Base-by-base conservation (phyloP, 2,888 invertebrate species). In the Drosophila vallismaia region DNA sequence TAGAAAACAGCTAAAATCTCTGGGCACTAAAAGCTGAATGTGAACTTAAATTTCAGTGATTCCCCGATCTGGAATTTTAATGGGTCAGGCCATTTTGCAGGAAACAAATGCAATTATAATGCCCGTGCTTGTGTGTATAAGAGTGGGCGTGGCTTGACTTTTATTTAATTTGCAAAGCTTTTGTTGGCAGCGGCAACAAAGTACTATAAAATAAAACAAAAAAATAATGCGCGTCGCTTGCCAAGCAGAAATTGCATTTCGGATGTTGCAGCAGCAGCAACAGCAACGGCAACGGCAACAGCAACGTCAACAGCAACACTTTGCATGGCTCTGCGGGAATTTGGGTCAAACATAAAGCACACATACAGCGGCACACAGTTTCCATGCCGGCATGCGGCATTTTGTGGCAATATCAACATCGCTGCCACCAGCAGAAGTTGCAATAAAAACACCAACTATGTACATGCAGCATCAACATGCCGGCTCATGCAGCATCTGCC, bases 41-140 rank as follows among this genome's bases (percentile, higher is more conserved):
- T 6, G 26, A 52, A 36, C 53, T 50, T 46, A 31, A 33, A 54
- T 72, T 49, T 62, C n/a, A 40, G 26, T 14, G 44, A 28, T 42
- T 42, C 54, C 24, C 12, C 8, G 45, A 62, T 56, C 19, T 38
- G 19, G 69, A n/a, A 33, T 19, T 53, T 72, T 74, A 74, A 71
- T 78, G 58, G 76, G 82, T 75, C 82, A 79, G 49, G 8, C 48
- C 63, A 49, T 66, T 60, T 19, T 10, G 31, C 44, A 24, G 58
- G 63, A 69, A 75, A 67, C 63, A 75, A 77, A 75, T 69, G 85
- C 74, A 81, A 81, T 86, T 81, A 78, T 75, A 57, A 49, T 62
- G 74, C n/a, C 45, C 9, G 46, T 31, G 31, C 60, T 31, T 52
- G 40, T 45, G 38, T 36, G 46, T 59, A 57, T 64, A 58, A 59